Evolutionary conservation across 2,888 invertebrate species (phyloP).

Genomic region (Anorthoa munda): DNA sequence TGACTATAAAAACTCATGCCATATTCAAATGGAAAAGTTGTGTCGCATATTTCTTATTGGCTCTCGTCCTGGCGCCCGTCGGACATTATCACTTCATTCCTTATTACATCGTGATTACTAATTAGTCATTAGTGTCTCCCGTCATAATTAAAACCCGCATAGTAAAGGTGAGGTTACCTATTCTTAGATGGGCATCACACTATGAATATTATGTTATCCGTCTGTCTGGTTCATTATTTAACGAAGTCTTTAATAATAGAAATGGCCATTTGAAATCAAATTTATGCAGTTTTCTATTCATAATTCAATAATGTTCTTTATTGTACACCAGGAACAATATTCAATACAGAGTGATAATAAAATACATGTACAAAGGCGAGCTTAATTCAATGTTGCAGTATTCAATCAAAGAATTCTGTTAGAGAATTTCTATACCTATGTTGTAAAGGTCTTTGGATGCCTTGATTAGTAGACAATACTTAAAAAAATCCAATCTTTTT

Average conservation of each 20-base stretch:
- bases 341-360: too few species aligned
- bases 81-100: conserved; percentile 48
- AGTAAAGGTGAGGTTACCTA: conserved; percentile 45
- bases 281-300: not conserved
- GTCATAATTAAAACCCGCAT: conserved; percentile 32
- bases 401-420: not conserved
- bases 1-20: too few species aligned
- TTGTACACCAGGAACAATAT: too few species aligned
- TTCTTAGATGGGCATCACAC: conserved; percentile 16
- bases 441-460: too few species aligned
- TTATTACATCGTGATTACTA: conserved; percentile 47
- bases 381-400: too few species aligned
- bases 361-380: too few species aligned
- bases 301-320: too few species aligned
- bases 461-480: not conserved
- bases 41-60: conserved; percentile 22
- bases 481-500: conserved; percentile 22
- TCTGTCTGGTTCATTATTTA: conserved; percentile 16
- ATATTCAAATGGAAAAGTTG: too few species aligned
- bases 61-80: conserved; percentile 27
- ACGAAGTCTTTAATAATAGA: not conserved
- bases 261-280: not conserved
- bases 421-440: not conserved
- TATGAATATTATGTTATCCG: conserved; percentile 33
- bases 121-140: conserved; percentile 46